phyloP scores from a whole-genome alignment of 2,797 vertebrate species.

The Pantherophis alleghaniensis region DNA sequence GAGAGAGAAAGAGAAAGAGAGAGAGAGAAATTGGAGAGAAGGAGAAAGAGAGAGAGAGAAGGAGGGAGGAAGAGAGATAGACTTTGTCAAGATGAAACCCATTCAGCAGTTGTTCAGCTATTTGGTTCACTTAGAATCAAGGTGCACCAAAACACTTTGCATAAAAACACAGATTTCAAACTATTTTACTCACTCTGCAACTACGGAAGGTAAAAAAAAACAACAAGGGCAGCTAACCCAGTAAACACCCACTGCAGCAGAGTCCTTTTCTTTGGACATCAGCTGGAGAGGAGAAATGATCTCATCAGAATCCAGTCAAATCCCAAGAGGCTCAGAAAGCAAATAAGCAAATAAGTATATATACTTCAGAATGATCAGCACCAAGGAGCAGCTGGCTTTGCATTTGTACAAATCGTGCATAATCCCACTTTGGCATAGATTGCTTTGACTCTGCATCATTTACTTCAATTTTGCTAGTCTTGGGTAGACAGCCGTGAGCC shows the following conservation, averaged over 20 bases:
- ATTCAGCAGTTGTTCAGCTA: neutral
- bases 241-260: constrained; percentile 62
- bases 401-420: neutral
- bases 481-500: neutral
- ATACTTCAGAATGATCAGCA: neutral
- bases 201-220: constrained; percentile 28
- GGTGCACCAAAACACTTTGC: neutral
- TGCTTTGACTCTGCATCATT: neutral
- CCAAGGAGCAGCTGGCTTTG: neutral
- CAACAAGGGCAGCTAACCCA: constrained; percentile 40
- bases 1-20: neutral
- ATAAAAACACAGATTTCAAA: constrained; percentile 18
- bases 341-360: neutral
- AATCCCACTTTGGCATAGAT: neutral
- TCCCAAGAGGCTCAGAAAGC: neutral
- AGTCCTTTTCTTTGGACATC: constrained; percentile 50
- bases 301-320: constrained; percentile 31
- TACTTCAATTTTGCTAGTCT: neutral
- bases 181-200: constrained; percentile 53
- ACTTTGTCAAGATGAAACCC: neutral
- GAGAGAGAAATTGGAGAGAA: too few species aligned
- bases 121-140: fast-evolving
- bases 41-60: too few species aligned
- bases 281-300: constrained; percentile 53
- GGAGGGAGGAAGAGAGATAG: neutral